Evolutionary conservation across 2,797 vertebrate genomes (phyloP).

Genomic region (Rhabdomys pumilio): DNA sequence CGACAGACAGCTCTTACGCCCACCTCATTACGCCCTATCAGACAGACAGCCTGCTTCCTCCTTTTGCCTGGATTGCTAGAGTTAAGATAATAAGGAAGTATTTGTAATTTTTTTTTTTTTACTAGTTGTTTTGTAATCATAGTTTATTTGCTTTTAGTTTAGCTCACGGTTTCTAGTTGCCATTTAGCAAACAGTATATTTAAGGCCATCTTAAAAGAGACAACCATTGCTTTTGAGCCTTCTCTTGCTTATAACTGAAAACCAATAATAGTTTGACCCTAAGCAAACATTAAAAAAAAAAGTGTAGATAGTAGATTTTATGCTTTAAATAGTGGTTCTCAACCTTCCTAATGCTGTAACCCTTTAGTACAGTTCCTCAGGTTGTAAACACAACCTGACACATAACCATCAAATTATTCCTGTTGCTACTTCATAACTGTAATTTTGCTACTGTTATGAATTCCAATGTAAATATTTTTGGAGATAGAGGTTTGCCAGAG

Average conservation of each 20-base stretch:
- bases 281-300: background rate
- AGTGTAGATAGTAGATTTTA: constrained; percentile 32
- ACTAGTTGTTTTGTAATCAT: background rate
- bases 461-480: background rate
- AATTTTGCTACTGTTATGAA: background rate
- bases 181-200: background rate
- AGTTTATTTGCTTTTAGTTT: constrained; percentile 19
- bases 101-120: constrained; percentile 29
- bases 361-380: background rate
- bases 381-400: background rate
- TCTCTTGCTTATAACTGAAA: constrained; percentile 12
- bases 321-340: background rate
- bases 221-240: background rate
- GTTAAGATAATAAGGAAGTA: constrained; percentile 45
- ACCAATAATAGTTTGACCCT: constrained; percentile 7
- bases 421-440: background rate
- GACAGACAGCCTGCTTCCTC: constrained; percentile 24
- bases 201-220: constrained; percentile 39
- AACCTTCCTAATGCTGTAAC: background rate
- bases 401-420: background rate
- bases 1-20: background rate
- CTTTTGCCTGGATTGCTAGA: constrained; percentile 13
- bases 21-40: background rate
- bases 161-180: background rate
- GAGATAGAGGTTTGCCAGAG: background rate